A percentile compares a stretch with the other conserved stretches of the same genome.
phyloP scores from a whole-genome alignment of 2,888 invertebrate genomes.

The Eugnorisma glareosa region DNA sequence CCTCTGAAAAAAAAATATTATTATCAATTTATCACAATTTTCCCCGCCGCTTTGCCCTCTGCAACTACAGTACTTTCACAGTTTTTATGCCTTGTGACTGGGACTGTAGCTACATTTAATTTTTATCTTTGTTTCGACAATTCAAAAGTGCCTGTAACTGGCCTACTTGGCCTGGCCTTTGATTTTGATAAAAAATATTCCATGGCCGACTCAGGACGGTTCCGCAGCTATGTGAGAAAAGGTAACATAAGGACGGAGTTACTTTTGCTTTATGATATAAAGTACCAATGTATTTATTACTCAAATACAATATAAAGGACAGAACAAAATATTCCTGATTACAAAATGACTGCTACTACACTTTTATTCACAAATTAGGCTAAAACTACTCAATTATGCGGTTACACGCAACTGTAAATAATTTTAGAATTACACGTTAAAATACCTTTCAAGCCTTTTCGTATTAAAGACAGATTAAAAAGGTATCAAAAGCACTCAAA shows the following conservation, averaged over 20 bases:
- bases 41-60: no score
- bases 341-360: not conserved
- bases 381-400: not conserved
- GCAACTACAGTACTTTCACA: no score
- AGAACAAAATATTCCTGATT: no score
- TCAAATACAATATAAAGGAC: not conserved
- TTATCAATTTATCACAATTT: no score
- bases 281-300: not conserved
- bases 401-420: not conserved
- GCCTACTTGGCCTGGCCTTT: no score
- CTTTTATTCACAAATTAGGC: not conserved
- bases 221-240: not conserved
- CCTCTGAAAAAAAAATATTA: no score
- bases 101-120: no score
- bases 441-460: slow-evolving; percentile 19
- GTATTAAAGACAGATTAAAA: slow-evolving; percentile 40
- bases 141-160: no score
- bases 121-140: no score
- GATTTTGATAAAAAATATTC: not conserved
- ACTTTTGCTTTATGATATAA: not conserved
- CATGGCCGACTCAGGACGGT: not conserved
- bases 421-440: not conserved
- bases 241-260: not conserved
- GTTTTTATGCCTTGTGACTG: no score
- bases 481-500: slow-evolving; percentile 29